Evolutionary conservation across 2,888 invertebrate genomes (phyloP), one percentile per base, ranked within the genome.

Genomic region (Polydrusus pterygomalis): DNA sequence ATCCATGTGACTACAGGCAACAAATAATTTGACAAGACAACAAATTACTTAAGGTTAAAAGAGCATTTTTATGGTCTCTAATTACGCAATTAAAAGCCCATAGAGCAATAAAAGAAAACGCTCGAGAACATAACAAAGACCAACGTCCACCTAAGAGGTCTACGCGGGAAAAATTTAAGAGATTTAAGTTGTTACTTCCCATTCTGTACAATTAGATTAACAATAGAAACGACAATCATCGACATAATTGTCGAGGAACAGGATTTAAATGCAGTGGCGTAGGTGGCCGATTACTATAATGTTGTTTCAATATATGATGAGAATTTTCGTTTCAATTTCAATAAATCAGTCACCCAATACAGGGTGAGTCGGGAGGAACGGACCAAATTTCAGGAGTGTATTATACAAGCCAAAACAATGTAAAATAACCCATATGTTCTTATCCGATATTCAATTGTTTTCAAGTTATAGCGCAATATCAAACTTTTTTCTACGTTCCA

Each of bases 31-130:
- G 51, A 64, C 65, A 72, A 73, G 63, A 58, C 56, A 62, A 70
- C 70, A 54, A 63, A 64, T 64, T 71, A 64, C 54, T 43, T 43
- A 64, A 45, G 40, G 20, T 51, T 63, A 73, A 77, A 77, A 71
- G 72, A 70, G 45, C 77, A 75, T 70, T 75, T 77, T 77, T 75
- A 77, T 75, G 69, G 70, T 51, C 69, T 51, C 47, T 78, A 75
- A 78, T 78, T 78, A 78, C 78, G 67, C 75, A 78, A 78, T 78
- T 75, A 78, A 78, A 75, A 73, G 65, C 72, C 72, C 78, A 73
- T 78, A 75, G 20, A 75, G 58, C 71, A 77, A 77, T 71, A 47
- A 77, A 73, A 76, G 62, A 34, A 77, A 60, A 25, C 49, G 25
- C 68, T 60, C 25, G 60, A 67, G 75, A 62, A 30, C 60, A 49